These are phyloP conservation scores for Diplosoma virens DNA, from an alignment of 23 tunicate genomes.

Conservation along the genomic window DNA sequence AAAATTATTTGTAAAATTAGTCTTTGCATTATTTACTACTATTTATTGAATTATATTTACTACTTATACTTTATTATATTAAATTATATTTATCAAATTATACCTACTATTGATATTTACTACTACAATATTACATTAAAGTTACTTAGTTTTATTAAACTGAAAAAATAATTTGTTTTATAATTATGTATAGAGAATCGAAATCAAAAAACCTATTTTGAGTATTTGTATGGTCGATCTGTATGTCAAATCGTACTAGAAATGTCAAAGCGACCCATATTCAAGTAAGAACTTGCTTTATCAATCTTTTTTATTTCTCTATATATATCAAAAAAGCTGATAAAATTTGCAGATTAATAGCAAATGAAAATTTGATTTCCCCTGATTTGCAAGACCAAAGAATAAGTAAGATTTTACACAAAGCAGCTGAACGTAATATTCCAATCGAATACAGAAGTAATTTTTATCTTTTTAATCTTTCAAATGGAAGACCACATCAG, in stretches of 20 bases:
- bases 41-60: too few relatives aligned
- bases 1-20: too few relatives aligned
- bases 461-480: slow-evolving; percentile 7
- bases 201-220: background rate
- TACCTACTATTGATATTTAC: background rate
- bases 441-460: slow-evolving; percentile 33
- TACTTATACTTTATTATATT: too few relatives aligned
- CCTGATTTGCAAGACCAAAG: slow-evolving; percentile 20
- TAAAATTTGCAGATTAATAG: slow-evolving; percentile 2
- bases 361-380: slow-evolving; percentile 21
- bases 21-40: too few relatives aligned
- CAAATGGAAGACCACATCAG: slow-evolving; percentile 57
- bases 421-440: slow-evolving; percentile 40
- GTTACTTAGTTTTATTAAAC: background rate
- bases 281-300: too few relatives aligned
- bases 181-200: background rate
- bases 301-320: too few relatives aligned
- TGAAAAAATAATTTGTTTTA: background rate
- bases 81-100: too few relatives aligned
- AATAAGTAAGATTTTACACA: slow-evolving; percentile 2
- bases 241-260: slow-evolving; percentile 48
- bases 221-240: slow-evolving; percentile 56
- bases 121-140: background rate
- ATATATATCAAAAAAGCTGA: too few relatives aligned
- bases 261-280: slow-evolving; percentile 46